Evolutionary conservation across 2,797 vertebrate genomes (phyloP).

Genomic region (Enteromius trimaculatus): DNA sequence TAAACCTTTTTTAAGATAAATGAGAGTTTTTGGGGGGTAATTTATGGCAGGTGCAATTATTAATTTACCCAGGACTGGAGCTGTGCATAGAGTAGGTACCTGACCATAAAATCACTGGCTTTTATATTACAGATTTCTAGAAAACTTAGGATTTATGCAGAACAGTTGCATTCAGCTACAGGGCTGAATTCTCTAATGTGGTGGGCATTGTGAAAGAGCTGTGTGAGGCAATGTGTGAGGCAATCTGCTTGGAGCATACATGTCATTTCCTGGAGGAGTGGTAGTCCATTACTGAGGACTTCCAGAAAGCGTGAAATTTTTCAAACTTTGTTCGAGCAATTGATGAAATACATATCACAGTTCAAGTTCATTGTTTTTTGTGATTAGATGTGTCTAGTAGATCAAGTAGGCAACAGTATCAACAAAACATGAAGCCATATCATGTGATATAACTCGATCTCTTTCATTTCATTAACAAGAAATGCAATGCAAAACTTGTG

Average conservation of each 20-base stretch:
- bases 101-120: too few relatives aligned
- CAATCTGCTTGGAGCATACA: too few relatives aligned
- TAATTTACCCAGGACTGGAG: neutral
- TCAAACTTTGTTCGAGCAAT: constrained; percentile 5
- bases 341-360: neutral
- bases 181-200: neutral
- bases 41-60: neutral
- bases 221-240: neutral
- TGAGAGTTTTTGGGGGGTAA: too few relatives aligned
- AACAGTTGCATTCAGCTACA: neutral
- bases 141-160: neutral
- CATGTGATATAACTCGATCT: too few relatives aligned
- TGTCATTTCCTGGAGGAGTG: neutral
- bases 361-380: neutral
- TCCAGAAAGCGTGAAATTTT: neutral
- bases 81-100: neutral
- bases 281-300: neutral
- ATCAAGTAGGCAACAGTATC: too few relatives aligned
- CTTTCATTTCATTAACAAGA: too few relatives aligned
- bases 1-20: too few relatives aligned
- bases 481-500: too few relatives aligned
- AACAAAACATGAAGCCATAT: too few relatives aligned
- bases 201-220: neutral
- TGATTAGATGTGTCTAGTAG: too few relatives aligned
- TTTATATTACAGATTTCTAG: too few relatives aligned